These are phyloP conservation scores for Istiophorus platypterus DNA, from an alignment of 2,113 vertebrate species.

Conservation along the genomic window DNA sequence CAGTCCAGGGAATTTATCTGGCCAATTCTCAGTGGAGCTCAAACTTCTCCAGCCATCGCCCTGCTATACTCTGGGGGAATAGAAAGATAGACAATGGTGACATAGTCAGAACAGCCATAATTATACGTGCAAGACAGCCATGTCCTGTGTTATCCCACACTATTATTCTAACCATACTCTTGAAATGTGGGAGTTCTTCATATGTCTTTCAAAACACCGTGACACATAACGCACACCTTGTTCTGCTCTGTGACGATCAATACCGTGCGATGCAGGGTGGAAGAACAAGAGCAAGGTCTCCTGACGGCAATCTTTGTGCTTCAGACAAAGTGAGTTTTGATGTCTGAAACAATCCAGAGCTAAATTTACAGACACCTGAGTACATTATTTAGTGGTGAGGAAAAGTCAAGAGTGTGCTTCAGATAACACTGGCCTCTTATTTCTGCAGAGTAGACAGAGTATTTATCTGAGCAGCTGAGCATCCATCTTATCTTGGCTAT, in stretches of 20 bases:
- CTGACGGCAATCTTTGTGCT: conserved; percentile 7
- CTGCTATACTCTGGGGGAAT: too few relatives aligned
- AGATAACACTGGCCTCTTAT: not conserved
- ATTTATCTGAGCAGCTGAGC: conserved; percentile 12
- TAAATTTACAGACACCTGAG: conserved; percentile 22
- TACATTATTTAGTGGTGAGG: conserved; percentile 31
- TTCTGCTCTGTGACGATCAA: not conserved
- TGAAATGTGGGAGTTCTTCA: not conserved
- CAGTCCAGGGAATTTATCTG: not conserved
- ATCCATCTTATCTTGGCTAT: conserved; percentile 52
- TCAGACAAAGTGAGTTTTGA: not conserved
- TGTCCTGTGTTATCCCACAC: too few relatives aligned
- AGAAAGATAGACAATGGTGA: not conserved
- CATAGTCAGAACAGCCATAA: conserved; percentile 1
- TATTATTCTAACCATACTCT: too few relatives aligned
- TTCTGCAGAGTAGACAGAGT: conserved; percentile 9
- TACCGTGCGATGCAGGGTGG: not conserved
- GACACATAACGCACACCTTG: conserved; percentile 45
- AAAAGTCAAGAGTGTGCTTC: conserved; percentile 14
- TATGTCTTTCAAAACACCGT: conserved; percentile 56
- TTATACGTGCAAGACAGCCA: too few relatives aligned
- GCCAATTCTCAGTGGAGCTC: not conserved
- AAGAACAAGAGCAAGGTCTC: conserved; percentile 14
- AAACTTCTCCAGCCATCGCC: not conserved
- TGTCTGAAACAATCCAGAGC: conserved; percentile 19